phyloP scores from a whole-genome alignment of 1,140 invertebrate species.

The Hirudo medicinalis region DNA sequence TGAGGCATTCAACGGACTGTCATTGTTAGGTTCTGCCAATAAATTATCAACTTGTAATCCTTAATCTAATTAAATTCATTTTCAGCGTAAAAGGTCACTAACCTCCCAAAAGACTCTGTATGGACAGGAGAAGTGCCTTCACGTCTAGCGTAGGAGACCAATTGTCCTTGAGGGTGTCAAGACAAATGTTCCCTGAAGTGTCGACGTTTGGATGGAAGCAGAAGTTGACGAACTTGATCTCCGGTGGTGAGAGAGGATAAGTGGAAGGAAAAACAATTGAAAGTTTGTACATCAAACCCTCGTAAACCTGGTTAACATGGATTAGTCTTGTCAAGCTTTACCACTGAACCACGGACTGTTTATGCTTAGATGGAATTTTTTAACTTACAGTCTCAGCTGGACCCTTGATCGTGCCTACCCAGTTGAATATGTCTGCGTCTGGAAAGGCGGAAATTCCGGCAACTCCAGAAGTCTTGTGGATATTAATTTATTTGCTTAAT shows the following conservation, averaged over 20 bases:
- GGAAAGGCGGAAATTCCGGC: slow-evolving; percentile 90
- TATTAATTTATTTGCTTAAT: too few relatives aligned
- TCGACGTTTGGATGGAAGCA: slow-evolving; percentile 96
- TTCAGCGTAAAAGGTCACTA: slow-evolving; percentile 25
- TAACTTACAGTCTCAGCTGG: slow-evolving; percentile 63
- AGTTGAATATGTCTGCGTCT: slow-evolving; percentile 84
- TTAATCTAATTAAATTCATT: not conserved
- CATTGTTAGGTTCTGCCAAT: slow-evolving; percentile 78
- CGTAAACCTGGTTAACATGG: slow-evolving; percentile 54
- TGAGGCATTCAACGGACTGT: slow-evolving; percentile 76
- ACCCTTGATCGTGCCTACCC: slow-evolving; percentile 84
- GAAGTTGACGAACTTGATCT: slow-evolving; percentile 76
- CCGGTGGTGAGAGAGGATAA: slow-evolving; percentile 81
- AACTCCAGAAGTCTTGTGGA: slow-evolving; percentile 57
- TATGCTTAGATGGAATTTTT: not conserved
- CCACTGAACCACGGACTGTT: not conserved
- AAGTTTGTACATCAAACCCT: slow-evolving; percentile 73
- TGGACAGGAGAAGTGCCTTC: slow-evolving; percentile 77
- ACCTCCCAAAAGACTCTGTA: slow-evolving; percentile 78
- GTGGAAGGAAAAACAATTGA: slow-evolving; percentile 75
- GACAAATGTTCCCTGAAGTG: slow-evolving; percentile 70
- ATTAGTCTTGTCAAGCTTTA: not conserved
- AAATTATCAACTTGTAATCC: not conserved
- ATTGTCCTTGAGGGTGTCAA: slow-evolving; percentile 92
- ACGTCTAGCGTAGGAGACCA: slow-evolving; percentile 94